phyloP scores from a whole-genome alignment of 2,888 invertebrate genomes.

The Baronia brevicornis region DNA sequence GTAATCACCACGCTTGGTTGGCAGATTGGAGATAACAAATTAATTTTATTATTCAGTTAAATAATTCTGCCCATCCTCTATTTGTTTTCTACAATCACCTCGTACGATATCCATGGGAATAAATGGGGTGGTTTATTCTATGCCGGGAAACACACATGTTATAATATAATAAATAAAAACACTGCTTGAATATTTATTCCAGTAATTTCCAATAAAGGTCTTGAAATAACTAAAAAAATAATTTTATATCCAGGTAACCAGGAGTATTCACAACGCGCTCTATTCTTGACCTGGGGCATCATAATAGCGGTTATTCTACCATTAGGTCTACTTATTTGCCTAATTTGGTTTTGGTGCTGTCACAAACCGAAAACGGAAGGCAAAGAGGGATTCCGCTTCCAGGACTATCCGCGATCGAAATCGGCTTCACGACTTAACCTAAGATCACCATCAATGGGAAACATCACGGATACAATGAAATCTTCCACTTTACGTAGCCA shows the following conservation, averaged over 20 bases:
- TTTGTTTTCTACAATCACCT: too few relatives aligned
- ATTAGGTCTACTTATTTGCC: conserved; percentile 76
- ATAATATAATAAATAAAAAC: background rate
- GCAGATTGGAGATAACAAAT: too few relatives aligned
- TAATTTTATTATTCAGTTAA: too few relatives aligned
- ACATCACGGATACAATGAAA: conserved; percentile 67
- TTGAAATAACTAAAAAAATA: conserved; percentile 5
- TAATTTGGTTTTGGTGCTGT: conserved; percentile 79
- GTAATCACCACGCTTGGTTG: too few relatives aligned
- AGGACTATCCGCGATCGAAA: conserved; percentile 74
- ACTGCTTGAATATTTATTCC: background rate
- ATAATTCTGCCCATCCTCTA: too few relatives aligned
- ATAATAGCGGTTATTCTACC: conserved; percentile 84
- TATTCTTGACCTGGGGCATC: conserved; percentile 84
- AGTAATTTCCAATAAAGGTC: background rate
- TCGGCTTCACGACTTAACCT: conserved; percentile 76
- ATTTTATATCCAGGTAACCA: conserved; percentile 74
- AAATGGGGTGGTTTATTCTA: too few relatives aligned
- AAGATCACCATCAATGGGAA: conserved; percentile 69
- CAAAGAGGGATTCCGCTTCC: conserved; percentile 73
- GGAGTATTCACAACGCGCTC: conserved; percentile 81
- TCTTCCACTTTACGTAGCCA: conserved; percentile 55
- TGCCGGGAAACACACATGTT: background rate
- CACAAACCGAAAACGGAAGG: conserved; percentile 74
- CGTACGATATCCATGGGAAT: too few relatives aligned